Evolutionary conservation across 2,797 vertebrate species (phyloP), one percentile per base, ranked within the genome.

Genomic region (Enteromius trimaculatus): DNA sequence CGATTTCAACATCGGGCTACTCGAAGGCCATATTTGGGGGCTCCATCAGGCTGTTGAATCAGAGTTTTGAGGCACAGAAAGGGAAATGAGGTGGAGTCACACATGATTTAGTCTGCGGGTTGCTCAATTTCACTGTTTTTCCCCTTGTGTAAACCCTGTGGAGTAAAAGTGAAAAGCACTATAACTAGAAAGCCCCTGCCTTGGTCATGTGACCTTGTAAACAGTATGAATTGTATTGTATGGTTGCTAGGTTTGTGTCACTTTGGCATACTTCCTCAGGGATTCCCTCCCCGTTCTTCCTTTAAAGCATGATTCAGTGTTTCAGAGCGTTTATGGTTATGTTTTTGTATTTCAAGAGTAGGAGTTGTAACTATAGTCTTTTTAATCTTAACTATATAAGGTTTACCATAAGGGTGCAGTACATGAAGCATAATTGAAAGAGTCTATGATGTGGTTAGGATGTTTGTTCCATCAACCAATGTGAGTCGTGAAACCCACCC

Each of bases 1-100:
- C 0, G 19, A 62, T 83, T 83, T 86, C 76, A 13, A 82, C 55
- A 66, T 66, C 26, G 7, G 65, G 37, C 80, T 82, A 42, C 83
- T 69, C 85, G 17, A 65, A 39, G 55, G 39, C 39, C 3, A 23
- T 79, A 47, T 65, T 76, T 69, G 53, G 31, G 84, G 75, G 65
- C 42, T 81, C 19, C 16, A 19, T 23, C 29, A 42, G n/a, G 47
- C 42, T 31, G 78, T 86, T 84, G 84, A 86, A 60, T 85, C 83
- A 87, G 23, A 47, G 69, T 53, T 47, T 80, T 60, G 68, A 82
- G 81, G 51, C 80, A 78, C 62, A 79, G 31, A 85, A 66, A 86
- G 87, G 86, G 66, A 78, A 82, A 65, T 68, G n/a, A 72, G 80
- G 68, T 82, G 84, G 68, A 86, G 80, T 77, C 60, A 10, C 58